Evolutionary conservation across 2,888 invertebrate genomes (phyloP), one percentile per base, ranked within the genome.

Genomic region (Chymomyza procnemis): DNA sequence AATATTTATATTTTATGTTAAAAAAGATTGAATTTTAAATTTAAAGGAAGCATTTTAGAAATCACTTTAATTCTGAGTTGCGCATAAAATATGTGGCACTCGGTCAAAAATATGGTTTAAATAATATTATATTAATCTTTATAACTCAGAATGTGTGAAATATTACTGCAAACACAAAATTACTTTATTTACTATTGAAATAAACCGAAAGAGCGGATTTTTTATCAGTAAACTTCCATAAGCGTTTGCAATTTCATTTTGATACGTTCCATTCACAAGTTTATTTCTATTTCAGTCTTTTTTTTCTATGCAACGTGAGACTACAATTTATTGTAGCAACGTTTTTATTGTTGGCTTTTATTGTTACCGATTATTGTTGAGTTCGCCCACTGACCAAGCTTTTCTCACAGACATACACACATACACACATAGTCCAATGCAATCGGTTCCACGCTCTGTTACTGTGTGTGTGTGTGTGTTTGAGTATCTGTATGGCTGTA

Each of bases 331-430:
- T 61, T 59, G 59, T 60, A 46, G 59, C 56, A 66, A 61, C 61
- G 54, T 30, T 68, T 56, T 66, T 66, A 65, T 69, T 60, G 59
- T 67, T 66, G 69, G 64, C 64, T 75, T 75, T 74, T 74, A 79
- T 81, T 78, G 78, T 78, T 74, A 78, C 73, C 79, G 74, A 79
- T 86, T 80, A 80, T 79, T 77, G 75, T 70, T 68, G 65, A 72
- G 71, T 69, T 69, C 56, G 48, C 64, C 26, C 18, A 14, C 26
- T 47, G 41, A 56, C 47, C 46, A 9, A 22, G 57, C 48, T 52
- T n/a, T 61, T 46, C 62, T 61, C 66, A 19, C 50, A 50, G 14
- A 9, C 34, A 34, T 3, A 12, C 34, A 14, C 34, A 41, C 4
- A 41, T 12, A 41, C 30, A 30, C 62, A 61, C 65, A 16, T 14